phyloP scores from a whole-genome alignment of 2,888 invertebrate species.

The Hoplodrina blanda region DNA sequence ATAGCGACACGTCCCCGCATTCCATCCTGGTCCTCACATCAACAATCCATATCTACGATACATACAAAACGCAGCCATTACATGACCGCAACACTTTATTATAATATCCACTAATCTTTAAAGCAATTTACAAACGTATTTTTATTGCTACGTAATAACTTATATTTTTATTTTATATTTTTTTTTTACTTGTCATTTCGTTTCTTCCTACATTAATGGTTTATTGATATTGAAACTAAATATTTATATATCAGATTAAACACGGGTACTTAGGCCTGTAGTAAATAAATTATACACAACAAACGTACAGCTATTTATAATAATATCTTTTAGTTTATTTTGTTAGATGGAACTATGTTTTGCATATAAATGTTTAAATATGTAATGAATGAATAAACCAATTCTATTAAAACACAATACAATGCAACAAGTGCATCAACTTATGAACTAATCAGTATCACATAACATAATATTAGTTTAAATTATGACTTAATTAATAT shows the following conservation, averaged over 20 bases:
- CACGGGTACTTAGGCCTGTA: conserved; percentile 54
- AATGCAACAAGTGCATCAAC: conserved; percentile 65
- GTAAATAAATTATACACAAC: conserved; percentile 59
- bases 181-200: conserved; percentile 53
- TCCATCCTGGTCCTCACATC: conserved; percentile 54
- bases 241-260: conserved; percentile 49
- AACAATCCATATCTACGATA: conserved; percentile 75
- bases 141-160: conserved; percentile 71
- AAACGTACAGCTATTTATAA: conserved; percentile 51
- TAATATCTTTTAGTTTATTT: conserved; percentile 49
- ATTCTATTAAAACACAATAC: conserved; percentile 53
- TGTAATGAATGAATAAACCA: conserved; percentile 51
- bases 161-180: conserved; percentile 61
- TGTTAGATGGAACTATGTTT: conserved; percentile 44
- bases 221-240: conserved; percentile 45
- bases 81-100: conserved; percentile 72
- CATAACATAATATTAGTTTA: conserved; percentile 86
- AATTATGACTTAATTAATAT: conserved; percentile 86
- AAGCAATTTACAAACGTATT: conserved; percentile 76
- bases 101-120: conserved; percentile 70
- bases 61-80: conserved; percentile 80
- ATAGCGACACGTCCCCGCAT: conserved; percentile 51
- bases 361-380: conserved; percentile 36
- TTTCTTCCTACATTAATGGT: conserved; percentile 49
- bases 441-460: conserved; percentile 85